Base-by-base conservation (phyloP, 92 coral and sea anemone genomes). In the Virgularia gustaviana region DNA sequence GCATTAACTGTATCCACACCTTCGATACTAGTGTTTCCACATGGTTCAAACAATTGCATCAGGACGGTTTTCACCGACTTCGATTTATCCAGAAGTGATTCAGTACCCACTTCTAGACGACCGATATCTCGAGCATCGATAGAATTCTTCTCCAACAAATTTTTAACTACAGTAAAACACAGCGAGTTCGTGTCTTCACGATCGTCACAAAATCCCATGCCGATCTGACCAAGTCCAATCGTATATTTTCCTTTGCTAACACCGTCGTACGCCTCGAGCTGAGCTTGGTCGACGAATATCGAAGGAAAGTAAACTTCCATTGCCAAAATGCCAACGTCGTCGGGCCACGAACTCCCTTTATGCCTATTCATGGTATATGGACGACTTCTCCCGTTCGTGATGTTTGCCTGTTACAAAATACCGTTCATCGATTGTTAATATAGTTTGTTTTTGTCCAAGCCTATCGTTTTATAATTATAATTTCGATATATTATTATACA, bases 201-300 rank as follows among this genome's bases (percentile, higher is more conserved):
- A 75, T 92, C 98, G 18, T 96, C 92, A 41, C 98, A 92, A 62
- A 92, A 92, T 1, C 98, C 96, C 98, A 92, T 92, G 38, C 82
- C 85, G 35, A 74, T 83, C 47, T 92, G 98, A 0, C 98, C 98
- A 36, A 92, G 87, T 11, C 98, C 98, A 7, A 92, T 87, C 2
- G 96, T 92, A 71, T 92, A 92, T 38, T 92, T 92, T 37, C 98
- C 98, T 41, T 89, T 89, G 79, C 94, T 82, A 65, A 92, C 98
- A 7, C 98, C 96, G 42, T 92, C 98, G 59, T 78, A 92, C 35
- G 88, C 92, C 66, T 92, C 98, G 31, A 92, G 77, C 77, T 80
- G 88, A 28, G 81, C 96, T 42, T 92, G 98, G 56, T 76, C 80
- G 1, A 92, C 98, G 53, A 25, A 89, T 2, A 87, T 86, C 16